phyloP scores from a whole-genome alignment of 2,888 invertebrate genomes.

The Lobophora halterata region DNA sequence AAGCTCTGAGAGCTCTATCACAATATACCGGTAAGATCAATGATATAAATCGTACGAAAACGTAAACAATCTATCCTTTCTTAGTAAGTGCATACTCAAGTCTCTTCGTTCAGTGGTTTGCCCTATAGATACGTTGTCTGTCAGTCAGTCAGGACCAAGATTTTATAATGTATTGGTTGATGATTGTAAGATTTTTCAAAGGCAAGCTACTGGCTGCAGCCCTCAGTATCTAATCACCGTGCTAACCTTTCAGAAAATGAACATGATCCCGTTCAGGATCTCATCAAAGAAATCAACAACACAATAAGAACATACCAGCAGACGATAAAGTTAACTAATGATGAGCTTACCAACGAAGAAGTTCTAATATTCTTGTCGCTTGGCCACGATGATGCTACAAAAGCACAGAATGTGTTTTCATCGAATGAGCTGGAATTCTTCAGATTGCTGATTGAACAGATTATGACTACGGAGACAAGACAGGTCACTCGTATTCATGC shows the following conservation, averaged over 20 bases:
- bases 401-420: slow-evolving; percentile 62
- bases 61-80: too few relatives aligned
- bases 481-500: slow-evolving; percentile 64
- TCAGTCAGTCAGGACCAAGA: too few relatives aligned
- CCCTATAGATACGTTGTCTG: too few relatives aligned
- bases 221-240: too few relatives aligned
- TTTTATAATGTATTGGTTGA: too few relatives aligned
- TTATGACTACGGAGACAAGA: slow-evolving; percentile 62
- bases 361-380: slow-evolving; percentile 61
- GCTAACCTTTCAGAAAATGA: slow-evolving; percentile 43
- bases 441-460: slow-evolving; percentile 61
- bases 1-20: slow-evolving; percentile 43
- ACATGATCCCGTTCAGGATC: slow-evolving; percentile 38
- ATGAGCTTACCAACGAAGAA: slow-evolving; percentile 62
- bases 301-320: slow-evolving; percentile 60
- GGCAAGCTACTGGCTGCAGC: too few relatives aligned
- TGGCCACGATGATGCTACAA: slow-evolving; percentile 62
- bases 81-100: too few relatives aligned
- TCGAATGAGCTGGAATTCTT: slow-evolving; percentile 65
- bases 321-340: slow-evolving; percentile 57
- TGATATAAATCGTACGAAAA: too few relatives aligned
- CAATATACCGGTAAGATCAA: slow-evolving; percentile 44
- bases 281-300: slow-evolving; percentile 60
- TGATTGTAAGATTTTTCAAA: too few relatives aligned
- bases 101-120: too few relatives aligned